Base-by-base conservation (phyloP, 1,140 invertebrate genomes). In the Nixonia krombeini region DNA sequence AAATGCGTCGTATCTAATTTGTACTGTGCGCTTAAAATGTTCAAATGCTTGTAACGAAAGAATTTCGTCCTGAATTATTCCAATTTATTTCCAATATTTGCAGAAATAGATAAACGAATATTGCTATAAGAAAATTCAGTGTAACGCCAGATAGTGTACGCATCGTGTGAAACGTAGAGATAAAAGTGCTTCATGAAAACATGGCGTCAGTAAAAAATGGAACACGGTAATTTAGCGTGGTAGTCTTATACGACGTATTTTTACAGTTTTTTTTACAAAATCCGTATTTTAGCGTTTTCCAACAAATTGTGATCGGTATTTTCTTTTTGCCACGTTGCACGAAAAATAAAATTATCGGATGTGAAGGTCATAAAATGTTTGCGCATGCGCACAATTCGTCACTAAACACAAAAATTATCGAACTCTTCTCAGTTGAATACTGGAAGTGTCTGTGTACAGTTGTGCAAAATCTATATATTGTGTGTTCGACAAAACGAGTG, bases 1-100 rank as follows among this genome's bases (percentile, higher is more conserved):
- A 35, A 63, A 10, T 63, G 44, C 59, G 50, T 53, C 45, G 23
- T 31, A 55, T 42, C 28, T 49, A 41, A 50, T 55, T 28, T 44
- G 10, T 10, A 47, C 10, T n/a, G n/a, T n/a, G n/a, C n/a, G n/a
- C n/a, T n/a, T n/a, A n/a, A n/a, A n/a, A 13, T 55, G 28, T 46
- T 44, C 25, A 25, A 9, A 1, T 31, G 7, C 5, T 1, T 40
- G 15, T 6, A 17, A 49, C 26, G n/a, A n/a, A n/a, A n/a, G n/a
- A n/a, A n/a, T n/a, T n/a, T n/a, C n/a, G n/a, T n/a, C n/a, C n/a
- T n/a, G n/a, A n/a, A n/a, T n/a, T n/a, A n/a, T n/a, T n/a, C n/a
- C n/a, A n/a, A n/a, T n/a, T n/a, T n/a, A n/a, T n/a, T n/a, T n/a
- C n/a, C n/a, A n/a, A n/a, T n/a, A n/a, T n/a, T n/a, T n/a, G n/a